phyloP scores from a whole-genome alignment of 2,888 invertebrate genomes.

The Agrochola litura region DNA sequence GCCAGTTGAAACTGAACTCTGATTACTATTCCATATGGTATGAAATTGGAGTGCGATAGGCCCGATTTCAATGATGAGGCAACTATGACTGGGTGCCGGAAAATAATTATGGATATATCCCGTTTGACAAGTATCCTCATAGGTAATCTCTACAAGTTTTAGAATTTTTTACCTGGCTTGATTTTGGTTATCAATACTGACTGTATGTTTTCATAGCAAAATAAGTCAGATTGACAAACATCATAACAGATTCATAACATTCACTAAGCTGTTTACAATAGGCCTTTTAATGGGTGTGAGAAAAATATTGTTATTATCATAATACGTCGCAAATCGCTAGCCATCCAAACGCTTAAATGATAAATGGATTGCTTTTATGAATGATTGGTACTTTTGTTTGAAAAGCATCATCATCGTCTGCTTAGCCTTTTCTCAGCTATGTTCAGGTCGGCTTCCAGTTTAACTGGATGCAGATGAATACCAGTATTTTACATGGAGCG shows the following conservation, averaged over 20 bases:
- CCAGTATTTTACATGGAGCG: too few relatives aligned
- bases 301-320: conserved; percentile 19
- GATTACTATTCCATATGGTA: not conserved
- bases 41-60: not conserved
- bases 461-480: too few relatives aligned
- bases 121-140: not conserved
- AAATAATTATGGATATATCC: not conserved
- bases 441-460: too few relatives aligned
- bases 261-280: conserved; percentile 9
- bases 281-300: not conserved
- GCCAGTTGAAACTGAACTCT: not conserved
- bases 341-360: not conserved
- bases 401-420: not conserved
- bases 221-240: conserved; percentile 4
- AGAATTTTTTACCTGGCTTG: not conserved
- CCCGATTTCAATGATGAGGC: not conserved
- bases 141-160: too few relatives aligned
- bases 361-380: not conserved
- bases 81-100: not conserved
- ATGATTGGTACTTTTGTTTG: not conserved
- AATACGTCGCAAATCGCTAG: not conserved
- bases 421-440: too few relatives aligned
- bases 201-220: conserved; percentile 19
- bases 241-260: conserved; percentile 10
- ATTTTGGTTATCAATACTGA: not conserved